These are phyloP conservation scores for Tinea pellionella DNA, from an alignment of 2,888 invertebrate genomes.

Conservation along the genomic window DNA sequence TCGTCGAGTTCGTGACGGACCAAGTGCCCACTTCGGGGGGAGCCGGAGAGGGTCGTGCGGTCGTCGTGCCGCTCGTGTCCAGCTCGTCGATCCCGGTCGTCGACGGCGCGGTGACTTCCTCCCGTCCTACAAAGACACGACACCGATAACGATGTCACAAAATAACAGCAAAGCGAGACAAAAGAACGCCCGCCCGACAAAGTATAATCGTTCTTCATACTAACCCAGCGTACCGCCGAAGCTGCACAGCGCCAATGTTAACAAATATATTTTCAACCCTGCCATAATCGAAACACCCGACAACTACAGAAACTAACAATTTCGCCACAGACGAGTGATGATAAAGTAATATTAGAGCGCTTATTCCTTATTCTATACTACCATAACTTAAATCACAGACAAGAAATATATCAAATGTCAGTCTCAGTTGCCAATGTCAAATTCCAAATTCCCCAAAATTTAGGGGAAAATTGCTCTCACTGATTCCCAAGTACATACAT, in stretches of 20 bases:
- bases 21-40: constrained; percentile 36
- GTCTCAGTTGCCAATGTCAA: too few relatives aligned
- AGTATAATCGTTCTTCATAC: constrained; percentile 20
- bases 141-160: not conserved
- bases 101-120: constrained; percentile 40
- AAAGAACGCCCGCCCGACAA: constrained; percentile 18
- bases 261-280: constrained; percentile 37
- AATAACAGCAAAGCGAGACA: not conserved
- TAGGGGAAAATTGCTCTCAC: too few relatives aligned
- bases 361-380: too few relatives aligned
- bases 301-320: too few relatives aligned
- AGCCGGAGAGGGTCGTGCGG: constrained; percentile 26
- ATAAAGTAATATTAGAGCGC: too few relatives aligned
- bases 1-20: constrained; percentile 29
- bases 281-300: too few relatives aligned
- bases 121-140: constrained; percentile 14
- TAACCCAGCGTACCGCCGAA: constrained; percentile 41
- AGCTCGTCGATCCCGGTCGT: constrained; percentile 42
- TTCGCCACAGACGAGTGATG: constrained; percentile 18
- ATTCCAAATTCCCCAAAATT: too few relatives aligned
- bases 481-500: too few relatives aligned
- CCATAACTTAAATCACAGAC: too few relatives aligned
- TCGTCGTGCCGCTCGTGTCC: constrained; percentile 32
- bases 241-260: constrained; percentile 42
- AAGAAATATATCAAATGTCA: too few relatives aligned